These are phyloP conservation scores for Branchipolynoe longqiensis DNA, from an alignment of 2,888 invertebrate genomes.

Conservation along the genomic window DNA sequence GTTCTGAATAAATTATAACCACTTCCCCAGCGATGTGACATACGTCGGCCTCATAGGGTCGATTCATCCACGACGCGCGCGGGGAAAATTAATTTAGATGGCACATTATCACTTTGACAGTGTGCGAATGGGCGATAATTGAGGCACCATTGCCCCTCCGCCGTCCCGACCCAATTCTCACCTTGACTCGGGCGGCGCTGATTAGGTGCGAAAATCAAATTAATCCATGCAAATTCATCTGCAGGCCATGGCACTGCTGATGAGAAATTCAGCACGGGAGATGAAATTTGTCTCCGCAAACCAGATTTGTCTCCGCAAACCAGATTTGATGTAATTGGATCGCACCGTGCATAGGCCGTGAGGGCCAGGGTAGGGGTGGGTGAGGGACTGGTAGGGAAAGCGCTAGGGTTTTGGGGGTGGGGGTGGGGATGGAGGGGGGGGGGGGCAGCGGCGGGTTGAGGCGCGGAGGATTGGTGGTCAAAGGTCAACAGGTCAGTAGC, in stretches of 20 bases:
- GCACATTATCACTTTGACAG: not conserved
- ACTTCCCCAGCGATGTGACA: slow-evolving; percentile 5
- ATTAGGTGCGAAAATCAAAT: slow-evolving; percentile 50
- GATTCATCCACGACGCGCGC: slow-evolving; percentile 17
- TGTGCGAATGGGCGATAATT: not conserved
- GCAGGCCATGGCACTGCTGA: not conserved
- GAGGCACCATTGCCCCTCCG: not conserved
- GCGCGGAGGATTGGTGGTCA: slow-evolving; percentile 13
- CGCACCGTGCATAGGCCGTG: slow-evolving; percentile 1
- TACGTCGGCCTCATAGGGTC: not conserved
- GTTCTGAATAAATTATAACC: slow-evolving; percentile 11
- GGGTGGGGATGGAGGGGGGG: not conserved
- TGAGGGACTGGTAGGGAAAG: not conserved
- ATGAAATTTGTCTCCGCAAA: no score
- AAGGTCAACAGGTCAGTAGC: slow-evolving; percentile 1
- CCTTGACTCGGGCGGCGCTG: not conserved
- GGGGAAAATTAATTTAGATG: slow-evolving; percentile 30
- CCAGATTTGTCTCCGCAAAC: slow-evolving; percentile 29
- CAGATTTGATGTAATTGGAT: slow-evolving; percentile 45
- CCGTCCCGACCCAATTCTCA: slow-evolving; percentile 11
- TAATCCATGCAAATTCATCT: slow-evolving; percentile 52
- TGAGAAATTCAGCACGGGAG: slow-evolving; percentile 8
- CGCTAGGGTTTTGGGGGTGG: not conserved
- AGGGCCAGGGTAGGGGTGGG: slow-evolving; percentile 23
- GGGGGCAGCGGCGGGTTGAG: not conserved